Conservation (phyloP, 2,113 vertebrate genomes). For the Calidris pugnax region DNA sequence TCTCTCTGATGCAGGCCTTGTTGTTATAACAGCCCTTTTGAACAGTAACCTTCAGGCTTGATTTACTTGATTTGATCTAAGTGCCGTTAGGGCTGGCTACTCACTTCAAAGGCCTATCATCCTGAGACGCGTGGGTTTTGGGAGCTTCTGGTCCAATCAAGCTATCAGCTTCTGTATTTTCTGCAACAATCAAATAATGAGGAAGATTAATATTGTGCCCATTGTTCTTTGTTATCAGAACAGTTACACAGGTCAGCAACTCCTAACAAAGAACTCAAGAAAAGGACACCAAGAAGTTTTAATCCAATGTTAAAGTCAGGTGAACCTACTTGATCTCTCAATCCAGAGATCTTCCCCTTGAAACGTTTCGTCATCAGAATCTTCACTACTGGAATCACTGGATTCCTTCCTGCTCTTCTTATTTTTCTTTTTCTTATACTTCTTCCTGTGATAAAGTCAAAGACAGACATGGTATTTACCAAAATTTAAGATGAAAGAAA, state of each 20-base stretch:
- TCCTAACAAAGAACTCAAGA: not conserved
- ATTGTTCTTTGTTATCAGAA: not conserved
- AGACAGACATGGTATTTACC: not conserved
- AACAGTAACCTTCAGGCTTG: not conserved
- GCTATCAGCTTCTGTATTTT: constrained; percentile 79
- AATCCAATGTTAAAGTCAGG: not conserved
- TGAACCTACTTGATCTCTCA: constrained; percentile 84
- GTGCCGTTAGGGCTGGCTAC: constrained; percentile 33
- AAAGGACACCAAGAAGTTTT: not conserved
- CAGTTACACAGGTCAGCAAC: not conserved
- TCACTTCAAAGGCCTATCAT: constrained; percentile 93
- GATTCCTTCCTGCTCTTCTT: constrained; percentile 89
- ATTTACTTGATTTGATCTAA: not conserved
- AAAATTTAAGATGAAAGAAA: not conserved
- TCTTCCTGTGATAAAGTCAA: constrained; percentile 79
- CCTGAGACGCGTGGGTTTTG: constrained; percentile 88
- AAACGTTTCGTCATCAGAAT: constrained; percentile 82
- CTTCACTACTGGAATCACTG: constrained; percentile 88
- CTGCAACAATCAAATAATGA: constrained; percentile 39
- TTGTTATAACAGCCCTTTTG: not conserved
- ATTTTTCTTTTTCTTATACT: constrained; percentile 89
- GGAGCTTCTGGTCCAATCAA: constrained; percentile 94
- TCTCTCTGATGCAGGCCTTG: not conserved
- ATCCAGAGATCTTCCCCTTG: constrained; percentile 86
- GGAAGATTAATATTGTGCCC: not conserved